Evolutionary conservation across 2,888 invertebrate species (phyloP), one percentile per base, ranked within the genome.

Genomic region (Caenorhabditis drosophilae): DNA sequence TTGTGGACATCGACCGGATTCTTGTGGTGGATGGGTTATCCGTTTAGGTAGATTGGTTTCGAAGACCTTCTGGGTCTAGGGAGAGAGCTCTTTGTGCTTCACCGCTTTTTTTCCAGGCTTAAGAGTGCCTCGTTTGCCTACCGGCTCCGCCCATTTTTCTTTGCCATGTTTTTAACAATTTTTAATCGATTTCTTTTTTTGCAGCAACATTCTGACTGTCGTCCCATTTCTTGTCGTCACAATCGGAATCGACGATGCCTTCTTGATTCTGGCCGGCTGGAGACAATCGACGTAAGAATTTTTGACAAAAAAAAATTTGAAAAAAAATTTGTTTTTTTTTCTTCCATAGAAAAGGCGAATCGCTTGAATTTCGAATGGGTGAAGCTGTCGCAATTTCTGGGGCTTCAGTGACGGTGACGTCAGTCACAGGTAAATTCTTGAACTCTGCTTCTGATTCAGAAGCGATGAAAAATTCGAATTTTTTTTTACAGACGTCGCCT

Each of bases 181-280:
- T n/a, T n/a, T n/a, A n/a, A n/a, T n/a, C n/a, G n/a, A n/a, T n/a
- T n/a, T n/a, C n/a, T n/a, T n/a, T n/a, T n/a, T n/a, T 42, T 42
- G n/a, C 68, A 77, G 78, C 35, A 81, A 81, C 51, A 79, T 81
- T 55, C 66, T 81, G 11, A 81, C 80, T 7, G 79, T 81, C 35
- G 80, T 81, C 2, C 81, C 81, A 7, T 81, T 81, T 42, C 63
- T 80, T 25, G 76, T 79, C 6, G 70, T 79, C 18, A 81, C 80
- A 1, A 81, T 81, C 27, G 81, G 81, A n/a, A 77, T 81, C 40
- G 81, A 81, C 48, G 81, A 81, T 46, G 81, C 81, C 2, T 81
- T 81, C 46, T 57, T 81, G 41, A 73, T 81, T 20, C 61, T 81
- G 12, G 81, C 81, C 9, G 81, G 80, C 11, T 81, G 81, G 81